Percentiles rank a stretch among this genome's conserved stretches.
Conservation (phyloP, 2,113 vertebrate species). For the Otis tarda region DNA sequence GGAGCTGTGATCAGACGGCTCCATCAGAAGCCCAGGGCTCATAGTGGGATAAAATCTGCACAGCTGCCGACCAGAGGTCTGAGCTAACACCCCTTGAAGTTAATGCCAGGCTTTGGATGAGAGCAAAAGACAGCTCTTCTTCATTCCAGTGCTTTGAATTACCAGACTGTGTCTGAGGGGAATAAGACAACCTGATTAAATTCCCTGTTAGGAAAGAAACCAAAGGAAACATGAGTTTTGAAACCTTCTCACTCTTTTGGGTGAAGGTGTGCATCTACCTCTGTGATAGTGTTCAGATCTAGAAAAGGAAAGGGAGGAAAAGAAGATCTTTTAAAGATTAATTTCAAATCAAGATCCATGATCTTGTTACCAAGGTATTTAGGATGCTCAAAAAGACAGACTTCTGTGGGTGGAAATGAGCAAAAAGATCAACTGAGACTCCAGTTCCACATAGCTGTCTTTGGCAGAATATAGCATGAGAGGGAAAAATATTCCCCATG, state of each 20-base stretch:
- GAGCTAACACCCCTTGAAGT: background rate
- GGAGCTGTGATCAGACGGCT: background rate
- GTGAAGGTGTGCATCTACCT: background rate
- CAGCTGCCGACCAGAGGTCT: background rate
- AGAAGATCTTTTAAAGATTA: background rate
- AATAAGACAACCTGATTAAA: background rate
- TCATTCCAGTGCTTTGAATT: background rate
- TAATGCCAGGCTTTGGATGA: background rate
- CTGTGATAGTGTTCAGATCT: background rate
- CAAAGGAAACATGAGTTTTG: background rate
- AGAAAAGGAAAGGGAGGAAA: background rate
- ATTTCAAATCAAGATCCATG: constrained; percentile 43
- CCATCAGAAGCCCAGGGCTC: background rate
- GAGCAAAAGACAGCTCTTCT: background rate
- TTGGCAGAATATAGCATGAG: background rate
- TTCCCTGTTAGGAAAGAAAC: background rate
- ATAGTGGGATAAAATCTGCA: background rate
- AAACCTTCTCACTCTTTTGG: background rate
- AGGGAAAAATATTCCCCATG: background rate
- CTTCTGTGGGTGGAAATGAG: constrained; percentile 46
- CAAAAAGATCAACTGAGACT: constrained; percentile 47
- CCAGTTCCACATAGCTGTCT: constrained; percentile 1
- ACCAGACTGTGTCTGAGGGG: background rate
- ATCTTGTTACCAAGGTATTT: constrained; percentile 52
- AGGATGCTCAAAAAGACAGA: constrained; percentile 51